Evolutionary conservation across 2,888 invertebrate genomes (phyloP), one percentile per base, ranked within the genome.

Genomic region (Disparrhopalites patrizii): DNA sequence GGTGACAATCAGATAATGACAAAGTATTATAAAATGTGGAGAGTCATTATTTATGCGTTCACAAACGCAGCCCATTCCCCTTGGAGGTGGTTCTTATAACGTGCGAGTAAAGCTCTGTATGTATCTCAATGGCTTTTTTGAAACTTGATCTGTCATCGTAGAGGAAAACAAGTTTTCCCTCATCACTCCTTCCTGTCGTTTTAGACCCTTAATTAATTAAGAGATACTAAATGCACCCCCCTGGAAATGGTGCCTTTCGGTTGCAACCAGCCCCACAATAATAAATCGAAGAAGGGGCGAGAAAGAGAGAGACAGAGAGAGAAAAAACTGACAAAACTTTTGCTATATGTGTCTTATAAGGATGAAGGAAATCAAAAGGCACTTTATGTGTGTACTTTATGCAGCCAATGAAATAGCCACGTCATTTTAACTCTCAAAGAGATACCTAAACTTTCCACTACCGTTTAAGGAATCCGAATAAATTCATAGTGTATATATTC

Each of bases 81-180:
- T 8, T 8, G 13, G 36, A 36, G 36, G 13, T 13, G 13, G 20
- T 18, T 10, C n/a, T 40, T 40, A 54, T 1, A 30, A 7, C 33
- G 31, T 54, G 31, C 27, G n/a, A n/a, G 28, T 52, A 27, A 50
- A 13, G 25, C 20, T 7, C 20, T 4, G 3, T n/a, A 27, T 10
- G 36, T 36, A 8, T 10, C 8, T 36, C 36, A 13, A 36, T 13
- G 13, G 36, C 36, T 36, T 8, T 36, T 10, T 36, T 13, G 20
- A 50, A 50, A 50, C 50, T 50, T 50, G 38, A n/a, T 38, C 56
- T 56, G 56, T 56, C 56, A 38, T 30, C 56, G 38, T 18, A 47
- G n/a, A n/a, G 23, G 18, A 56, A 56, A 56, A 56, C 56, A 56
- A 56, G 56, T 56, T 56, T 56, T 25, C 38, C n/a, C 33, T 18